Evolutionary conservation across 2,113 vertebrate species (phyloP).

Genomic region (Oceanites oceanicus): DNA sequence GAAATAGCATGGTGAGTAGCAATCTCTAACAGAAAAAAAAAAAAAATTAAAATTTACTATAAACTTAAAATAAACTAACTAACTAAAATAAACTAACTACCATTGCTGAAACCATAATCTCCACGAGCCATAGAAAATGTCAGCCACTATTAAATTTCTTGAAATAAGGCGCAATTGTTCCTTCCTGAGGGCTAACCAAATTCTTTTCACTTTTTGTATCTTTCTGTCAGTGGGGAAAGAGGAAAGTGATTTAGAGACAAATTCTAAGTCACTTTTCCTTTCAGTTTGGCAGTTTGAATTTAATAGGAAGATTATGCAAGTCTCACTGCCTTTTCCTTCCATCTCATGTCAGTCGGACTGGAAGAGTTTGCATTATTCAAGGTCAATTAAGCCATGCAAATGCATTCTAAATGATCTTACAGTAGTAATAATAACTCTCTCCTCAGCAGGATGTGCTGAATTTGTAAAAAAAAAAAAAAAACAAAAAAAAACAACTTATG

Average conservation of each 20-base stretch:
- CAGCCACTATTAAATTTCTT: not conserved
- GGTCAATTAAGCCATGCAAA: conserved; percentile 56
- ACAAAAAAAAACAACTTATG: not conserved
- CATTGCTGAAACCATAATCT: not conserved
- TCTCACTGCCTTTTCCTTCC: conserved; percentile 14
- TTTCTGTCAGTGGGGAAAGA: not conserved
- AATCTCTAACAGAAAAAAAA: not conserved
- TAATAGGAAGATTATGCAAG: conserved; percentile 28
- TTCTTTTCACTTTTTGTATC: not conserved
- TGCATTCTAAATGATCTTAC: conserved; percentile 49
- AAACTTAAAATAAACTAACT: not conserved
- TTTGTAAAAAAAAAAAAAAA: not conserved
- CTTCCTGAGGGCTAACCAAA: not conserved
- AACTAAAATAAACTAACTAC: not conserved
- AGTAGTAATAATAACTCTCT: conserved; percentile 19
- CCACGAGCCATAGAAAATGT: not conserved
- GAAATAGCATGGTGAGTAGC: not conserved
- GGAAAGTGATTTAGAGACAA: not conserved
- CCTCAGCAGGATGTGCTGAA: not conserved
- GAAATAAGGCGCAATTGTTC: not conserved
- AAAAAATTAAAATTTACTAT: not conserved
- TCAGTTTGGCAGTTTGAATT: conserved; percentile 6
- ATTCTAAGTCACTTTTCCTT: not conserved
- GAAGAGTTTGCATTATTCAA: conserved; percentile 49
- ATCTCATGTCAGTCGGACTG: not conserved